Percentiles rank a stretch among this genome's conserved stretches.
Evolutionary conservation across 1,140 invertebrate genomes (phyloP).

Genomic region (Macrotrachela quadricornifera): DNA sequence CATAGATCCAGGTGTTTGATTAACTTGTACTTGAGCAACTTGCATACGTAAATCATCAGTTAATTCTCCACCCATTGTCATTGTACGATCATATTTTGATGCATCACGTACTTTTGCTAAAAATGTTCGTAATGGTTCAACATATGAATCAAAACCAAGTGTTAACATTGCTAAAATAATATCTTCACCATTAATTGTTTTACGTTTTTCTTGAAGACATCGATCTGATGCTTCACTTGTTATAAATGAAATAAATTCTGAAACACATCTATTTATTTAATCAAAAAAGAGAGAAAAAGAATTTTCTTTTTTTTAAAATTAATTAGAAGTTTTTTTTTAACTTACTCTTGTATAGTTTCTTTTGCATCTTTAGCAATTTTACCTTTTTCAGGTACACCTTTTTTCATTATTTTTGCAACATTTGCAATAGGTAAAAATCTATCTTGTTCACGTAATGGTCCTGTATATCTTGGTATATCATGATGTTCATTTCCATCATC

Average conservation of each 20-base stretch:
- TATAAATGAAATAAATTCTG: constrained; percentile 96
- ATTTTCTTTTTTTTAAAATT: too few species aligned
- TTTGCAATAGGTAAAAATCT: constrained; percentile 91
- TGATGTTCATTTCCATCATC: too few species aligned
- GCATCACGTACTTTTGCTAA: constrained; percentile 80
- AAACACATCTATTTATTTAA: constrained; percentile 47
- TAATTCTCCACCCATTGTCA: neutral
- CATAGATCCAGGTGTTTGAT: too few species aligned
- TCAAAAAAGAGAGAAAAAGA: too few species aligned
- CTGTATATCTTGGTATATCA: too few species aligned
- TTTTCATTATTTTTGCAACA: constrained; percentile 96
- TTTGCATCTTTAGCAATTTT: constrained; percentile 97
- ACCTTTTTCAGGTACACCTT: constrained; percentile 76
- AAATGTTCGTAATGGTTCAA: constrained; percentile 84
- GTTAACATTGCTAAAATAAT: constrained; percentile 82
- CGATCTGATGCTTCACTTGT: constrained; percentile 90
- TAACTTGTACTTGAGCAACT: too few species aligned
- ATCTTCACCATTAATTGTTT: constrained; percentile 95
- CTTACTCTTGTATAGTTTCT: constrained; percentile 80
- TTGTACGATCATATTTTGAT: constrained; percentile 1
- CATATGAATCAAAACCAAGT: constrained; percentile 92
- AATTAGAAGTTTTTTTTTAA: too few species aligned
- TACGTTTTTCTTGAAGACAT: constrained; percentile 88
- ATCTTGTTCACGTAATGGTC: constrained; percentile 41
- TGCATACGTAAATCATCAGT: too few species aligned